phyloP scores from a whole-genome alignment of 1,140 invertebrate species.

The Episyrphus balteatus region DNA sequence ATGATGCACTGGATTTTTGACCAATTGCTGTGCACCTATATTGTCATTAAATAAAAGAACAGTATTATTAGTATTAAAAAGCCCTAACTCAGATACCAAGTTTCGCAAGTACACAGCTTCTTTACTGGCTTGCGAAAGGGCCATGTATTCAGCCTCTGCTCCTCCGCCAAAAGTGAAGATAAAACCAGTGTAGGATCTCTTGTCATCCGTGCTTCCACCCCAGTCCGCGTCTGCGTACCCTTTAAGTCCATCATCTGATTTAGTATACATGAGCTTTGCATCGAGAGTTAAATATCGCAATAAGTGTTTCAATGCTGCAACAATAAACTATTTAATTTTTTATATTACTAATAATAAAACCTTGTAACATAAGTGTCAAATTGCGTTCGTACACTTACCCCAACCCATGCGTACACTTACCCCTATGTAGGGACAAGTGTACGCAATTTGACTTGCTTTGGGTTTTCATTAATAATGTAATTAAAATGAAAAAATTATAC shows the following conservation, averaged over 20 bases:
- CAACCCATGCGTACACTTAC: too few species aligned
- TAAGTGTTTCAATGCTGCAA: slow-evolving; percentile 31
- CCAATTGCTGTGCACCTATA: slow-evolving; percentile 29
- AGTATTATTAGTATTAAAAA: background rate
- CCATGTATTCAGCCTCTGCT: slow-evolving; percentile 26
- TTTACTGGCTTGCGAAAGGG: slow-evolving; percentile 12
- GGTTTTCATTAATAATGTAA: too few species aligned
- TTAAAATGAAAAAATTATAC: too few species aligned
- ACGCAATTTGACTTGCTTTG: too few species aligned
- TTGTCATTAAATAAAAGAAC: slow-evolving; percentile 25
- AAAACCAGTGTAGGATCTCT: slow-evolving; percentile 27
- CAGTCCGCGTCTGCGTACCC: slow-evolving; percentile 34
- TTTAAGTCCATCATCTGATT: slow-evolving; percentile 6
- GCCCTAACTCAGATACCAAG: slow-evolving; percentile 5
- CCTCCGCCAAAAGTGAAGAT: slow-evolving; percentile 13
- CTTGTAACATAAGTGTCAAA: too few species aligned
- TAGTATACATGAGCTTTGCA: slow-evolving; percentile 14
- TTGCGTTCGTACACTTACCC: too few species aligned
- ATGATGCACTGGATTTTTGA: slow-evolving; percentile 30
- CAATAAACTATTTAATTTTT: too few species aligned
- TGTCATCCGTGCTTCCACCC: slow-evolving; percentile 19
- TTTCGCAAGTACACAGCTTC: slow-evolving; percentile 16
- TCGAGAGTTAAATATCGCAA: slow-evolving; percentile 36
- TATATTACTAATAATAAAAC: too few species aligned
- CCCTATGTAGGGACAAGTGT: too few species aligned